Percentiles rank a stretch among this genome's conserved stretches.
Evolutionary conservation across 2,888 invertebrate genomes (phyloP).

Genomic region (Microplitis deprimator): DNA sequence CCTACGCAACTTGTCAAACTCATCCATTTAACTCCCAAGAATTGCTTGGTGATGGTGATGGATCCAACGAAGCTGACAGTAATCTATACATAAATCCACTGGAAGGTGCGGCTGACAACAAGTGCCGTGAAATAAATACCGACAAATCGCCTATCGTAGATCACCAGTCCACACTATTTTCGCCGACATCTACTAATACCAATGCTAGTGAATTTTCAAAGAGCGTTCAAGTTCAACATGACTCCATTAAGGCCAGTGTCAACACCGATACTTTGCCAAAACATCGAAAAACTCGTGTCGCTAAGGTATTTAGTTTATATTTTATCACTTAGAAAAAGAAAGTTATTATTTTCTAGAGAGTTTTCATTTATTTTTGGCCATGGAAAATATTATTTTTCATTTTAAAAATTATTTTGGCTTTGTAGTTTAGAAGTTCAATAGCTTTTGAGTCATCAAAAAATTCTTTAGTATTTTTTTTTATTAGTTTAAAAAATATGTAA

Average conservation of each 20-base stretch:
- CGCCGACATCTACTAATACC: constrained; percentile 58
- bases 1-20: constrained; percentile 96
- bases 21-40: constrained; percentile 91
- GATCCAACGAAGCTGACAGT: constrained; percentile 82
- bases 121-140: constrained; percentile 57
- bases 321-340: neutral
- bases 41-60: constrained; percentile 73
- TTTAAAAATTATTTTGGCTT: too few species aligned
- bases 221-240: constrained; percentile 71
- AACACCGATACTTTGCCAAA: constrained; percentile 81
- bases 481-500: too few species aligned
- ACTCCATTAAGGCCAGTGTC: constrained; percentile 58
- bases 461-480: too few species aligned
- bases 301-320: constrained; percentile 75
- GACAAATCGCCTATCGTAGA: constrained; percentile 38
- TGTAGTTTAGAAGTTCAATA: too few species aligned
- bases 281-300: constrained; percentile 89
- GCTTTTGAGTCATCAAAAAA: too few species aligned
- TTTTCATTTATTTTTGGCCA: too few species aligned
- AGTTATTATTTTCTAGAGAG: too few species aligned
- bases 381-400: too few species aligned
- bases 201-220: constrained; percentile 69
- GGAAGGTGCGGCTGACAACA: constrained; percentile 72
- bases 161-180: constrained; percentile 56
- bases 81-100: constrained; percentile 92